A percentile compares a stretch with the other conserved stretches of the same genome.
phyloP scores from a whole-genome alignment of 2,113 vertebrate genomes.

The Eublepharis macularius region DNA sequence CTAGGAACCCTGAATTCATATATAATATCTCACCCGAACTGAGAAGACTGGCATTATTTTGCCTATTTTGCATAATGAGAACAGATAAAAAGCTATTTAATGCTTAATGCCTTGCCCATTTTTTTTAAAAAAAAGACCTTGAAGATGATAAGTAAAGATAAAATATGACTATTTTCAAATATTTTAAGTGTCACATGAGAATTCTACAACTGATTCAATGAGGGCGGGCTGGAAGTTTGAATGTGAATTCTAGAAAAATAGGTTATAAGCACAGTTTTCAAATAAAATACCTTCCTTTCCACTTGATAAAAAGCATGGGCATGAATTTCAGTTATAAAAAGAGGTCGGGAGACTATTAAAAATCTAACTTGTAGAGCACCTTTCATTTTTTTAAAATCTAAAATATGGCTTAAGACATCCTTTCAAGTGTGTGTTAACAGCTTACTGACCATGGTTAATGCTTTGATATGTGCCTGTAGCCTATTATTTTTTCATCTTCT shows the following conservation, averaged over 20 bases:
- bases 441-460: not conserved
- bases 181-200: not conserved
- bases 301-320: not conserved
- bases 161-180: not conserved
- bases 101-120: too few relatives aligned
- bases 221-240: not conserved
- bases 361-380: not conserved
- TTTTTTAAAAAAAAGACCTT: not conserved
- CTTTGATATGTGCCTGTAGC: not conserved
- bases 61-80: too few relatives aligned
- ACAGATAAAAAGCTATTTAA: too few relatives aligned
- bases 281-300: conserved; percentile 5
- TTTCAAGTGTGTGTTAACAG: not conserved
- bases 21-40: too few relatives aligned
- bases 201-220: not conserved
- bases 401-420: not conserved
- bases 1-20: too few relatives aligned
- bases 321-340: not conserved
- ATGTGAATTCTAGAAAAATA: not conserved
- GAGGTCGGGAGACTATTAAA: not conserved
- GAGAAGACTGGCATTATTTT: too few relatives aligned
- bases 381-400: not conserved
- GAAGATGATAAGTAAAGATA: not conserved
- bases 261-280: not conserved
- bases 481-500: not conserved